phyloP scores from a whole-genome alignment of 2,888 invertebrate genomes.

The Taphrorychus bicolor region DNA sequence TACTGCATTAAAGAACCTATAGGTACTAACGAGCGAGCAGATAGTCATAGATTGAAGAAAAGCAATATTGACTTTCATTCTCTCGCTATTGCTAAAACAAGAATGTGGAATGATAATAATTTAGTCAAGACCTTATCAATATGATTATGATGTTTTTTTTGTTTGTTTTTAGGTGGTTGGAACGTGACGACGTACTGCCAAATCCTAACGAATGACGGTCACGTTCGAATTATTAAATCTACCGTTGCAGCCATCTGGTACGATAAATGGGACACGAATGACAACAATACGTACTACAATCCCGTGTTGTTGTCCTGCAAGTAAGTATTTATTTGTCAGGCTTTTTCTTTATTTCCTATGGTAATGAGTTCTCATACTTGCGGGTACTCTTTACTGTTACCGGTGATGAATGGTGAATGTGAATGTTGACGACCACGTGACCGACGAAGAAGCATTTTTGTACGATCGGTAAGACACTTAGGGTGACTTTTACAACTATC shows the following conservation, averaged over 20 bases:
- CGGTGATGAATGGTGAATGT: background rate
- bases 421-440: background rate
- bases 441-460: too few relatives aligned
- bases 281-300: conserved; percentile 60
- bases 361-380: background rate
- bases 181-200: conserved; percentile 65
- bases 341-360: background rate
- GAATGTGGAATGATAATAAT: background rate
- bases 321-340: conserved; percentile 14
- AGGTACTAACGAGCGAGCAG: background rate
- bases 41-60: background rate
- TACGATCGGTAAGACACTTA: too few relatives aligned
- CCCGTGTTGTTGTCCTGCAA: conserved; percentile 71
- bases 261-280: conserved; percentile 66
- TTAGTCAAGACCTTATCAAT: background rate
- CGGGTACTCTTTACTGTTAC: background rate
- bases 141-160: conserved; percentile 2
- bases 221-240: conserved; percentile 56
- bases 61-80: background rate
- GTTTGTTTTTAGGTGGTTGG: conserved; percentile 51
- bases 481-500: too few relatives aligned
- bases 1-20: background rate
- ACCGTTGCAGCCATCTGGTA: conserved; percentile 69
- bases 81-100: background rate
- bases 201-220: conserved; percentile 57